Evolutionary conservation across 92 coral and sea anemone genomes (phyloP).

Genomic region (Phymanthus crucifer): DNA sequence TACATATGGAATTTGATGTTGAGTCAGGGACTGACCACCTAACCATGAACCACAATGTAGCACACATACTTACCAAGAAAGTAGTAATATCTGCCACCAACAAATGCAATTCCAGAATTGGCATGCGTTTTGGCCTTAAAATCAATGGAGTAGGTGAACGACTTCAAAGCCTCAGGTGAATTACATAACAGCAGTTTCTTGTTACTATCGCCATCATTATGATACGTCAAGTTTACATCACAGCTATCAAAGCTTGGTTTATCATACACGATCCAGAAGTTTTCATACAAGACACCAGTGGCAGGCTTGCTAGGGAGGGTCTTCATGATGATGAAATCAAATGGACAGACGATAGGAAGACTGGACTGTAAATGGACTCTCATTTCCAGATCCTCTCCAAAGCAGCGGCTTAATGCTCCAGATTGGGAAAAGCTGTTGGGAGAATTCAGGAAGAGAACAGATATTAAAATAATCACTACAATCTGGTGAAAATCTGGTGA

Average conservation of each 20-base stretch:
- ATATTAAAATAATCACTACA: not conserved
- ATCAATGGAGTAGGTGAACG: slow-evolving; percentile 13
- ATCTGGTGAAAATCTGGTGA: no score
- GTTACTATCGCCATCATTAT: not conserved
- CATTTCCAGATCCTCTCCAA: slow-evolving; percentile 27
- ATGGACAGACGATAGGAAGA: slow-evolving; percentile 26
- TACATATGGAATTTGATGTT: no score
- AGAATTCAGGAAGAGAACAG: not conserved
- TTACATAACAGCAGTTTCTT: slow-evolving; percentile 4
- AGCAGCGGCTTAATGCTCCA: not conserved
- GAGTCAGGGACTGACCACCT: no score
- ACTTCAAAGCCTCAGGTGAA: not conserved
- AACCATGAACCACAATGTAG: no score
- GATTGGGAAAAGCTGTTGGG: not conserved
- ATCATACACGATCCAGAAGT: slow-evolving; percentile 38
- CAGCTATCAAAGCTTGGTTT: slow-evolving; percentile 9
- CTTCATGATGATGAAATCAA: slow-evolving; percentile 21
- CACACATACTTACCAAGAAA: slow-evolving; percentile 21
- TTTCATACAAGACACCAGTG: slow-evolving; percentile 19
- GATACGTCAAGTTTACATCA: not conserved
- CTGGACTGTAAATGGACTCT: slow-evolving; percentile 12
- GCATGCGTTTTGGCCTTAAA: slow-evolving; percentile 20
- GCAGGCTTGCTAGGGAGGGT: slow-evolving; percentile 19
- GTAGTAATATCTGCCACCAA: slow-evolving; percentile 7
- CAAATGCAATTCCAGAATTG: slow-evolving; percentile 4